Evolutionary conservation across 2,113 vertebrate genomes (phyloP).

Genomic region (Lontra canadensis): DNA sequence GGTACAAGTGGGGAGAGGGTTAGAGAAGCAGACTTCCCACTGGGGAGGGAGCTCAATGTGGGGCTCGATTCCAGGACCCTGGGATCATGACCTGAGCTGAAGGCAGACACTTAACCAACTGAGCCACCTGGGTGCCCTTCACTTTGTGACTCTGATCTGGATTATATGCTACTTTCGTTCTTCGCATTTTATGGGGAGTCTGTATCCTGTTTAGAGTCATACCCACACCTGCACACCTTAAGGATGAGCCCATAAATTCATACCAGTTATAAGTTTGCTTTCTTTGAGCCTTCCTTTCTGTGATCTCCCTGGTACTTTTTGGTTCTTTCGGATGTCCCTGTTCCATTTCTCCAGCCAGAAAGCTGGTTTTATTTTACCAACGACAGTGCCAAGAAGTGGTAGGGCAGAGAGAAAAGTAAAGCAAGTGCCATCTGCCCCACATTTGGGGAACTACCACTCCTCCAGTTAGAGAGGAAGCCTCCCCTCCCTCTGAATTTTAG

Average conservation of each 20-base stretch:
- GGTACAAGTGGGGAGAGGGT: no score
- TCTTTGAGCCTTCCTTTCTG: background rate
- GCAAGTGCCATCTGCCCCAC: background rate
- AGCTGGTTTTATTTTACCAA: background rate
- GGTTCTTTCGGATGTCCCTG: background rate
- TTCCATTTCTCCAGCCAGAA: background rate
- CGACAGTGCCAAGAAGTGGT: background rate
- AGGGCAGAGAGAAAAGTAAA: background rate
- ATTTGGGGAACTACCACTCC: background rate
- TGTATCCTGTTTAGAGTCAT: background rate
- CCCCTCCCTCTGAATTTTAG: background rate
- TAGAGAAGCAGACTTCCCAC: no score
- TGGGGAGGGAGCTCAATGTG: no score
- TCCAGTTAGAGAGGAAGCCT: background rate
- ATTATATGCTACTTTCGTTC: background rate
- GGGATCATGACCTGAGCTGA: no score
- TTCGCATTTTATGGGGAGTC: background rate
- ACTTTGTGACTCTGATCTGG: background rate
- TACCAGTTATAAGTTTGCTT: background rate
- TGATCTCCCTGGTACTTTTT: background rate
- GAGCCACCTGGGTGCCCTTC: background rate
- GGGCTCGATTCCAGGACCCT: no score
- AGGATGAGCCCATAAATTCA: background rate
- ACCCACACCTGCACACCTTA: background rate
- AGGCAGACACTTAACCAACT: no score